Percentiles rank a stretch among this genome's conserved stretches.
These are phyloP conservation scores for Dryobota labecula DNA, from an alignment of 2,888 invertebrate genomes.

Conservation along the genomic window DNA sequence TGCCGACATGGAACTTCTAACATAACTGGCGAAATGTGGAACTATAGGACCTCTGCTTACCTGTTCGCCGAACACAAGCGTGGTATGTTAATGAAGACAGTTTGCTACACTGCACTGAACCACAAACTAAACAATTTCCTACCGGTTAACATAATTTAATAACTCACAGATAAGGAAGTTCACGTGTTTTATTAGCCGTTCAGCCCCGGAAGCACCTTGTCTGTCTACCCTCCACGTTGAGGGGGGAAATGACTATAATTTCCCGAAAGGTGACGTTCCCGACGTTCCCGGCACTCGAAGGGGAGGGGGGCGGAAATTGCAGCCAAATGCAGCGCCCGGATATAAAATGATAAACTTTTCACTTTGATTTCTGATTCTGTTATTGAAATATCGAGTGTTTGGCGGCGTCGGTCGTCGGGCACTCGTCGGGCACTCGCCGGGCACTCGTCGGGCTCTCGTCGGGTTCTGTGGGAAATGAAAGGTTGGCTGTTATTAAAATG, in stretches of 20 bases:
- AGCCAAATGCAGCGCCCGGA: constrained; percentile 64
- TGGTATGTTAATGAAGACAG: too few species aligned
- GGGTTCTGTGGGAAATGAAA: constrained; percentile 33
- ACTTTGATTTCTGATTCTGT: constrained; percentile 53
- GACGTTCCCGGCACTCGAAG: constrained; percentile 37
- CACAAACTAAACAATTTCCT: neutral
- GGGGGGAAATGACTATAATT: constrained; percentile 67
- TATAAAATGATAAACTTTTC: constrained; percentile 66
- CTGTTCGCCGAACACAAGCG: too few species aligned
- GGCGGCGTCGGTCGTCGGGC: constrained; percentile 1
- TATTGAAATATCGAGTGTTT: constrained; percentile 57
- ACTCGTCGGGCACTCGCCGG: constrained; percentile 8
- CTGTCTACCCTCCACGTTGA: constrained; percentile 37
- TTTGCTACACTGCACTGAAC: neutral
- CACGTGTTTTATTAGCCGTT: constrained; percentile 32
- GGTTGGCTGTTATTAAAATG: constrained; percentile 5
- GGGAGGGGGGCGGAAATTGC: constrained; percentile 62
- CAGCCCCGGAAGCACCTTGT: constrained; percentile 31
- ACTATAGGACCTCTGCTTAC: too few species aligned
- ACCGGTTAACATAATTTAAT: constrained; percentile 9
- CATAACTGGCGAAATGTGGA: too few species aligned
- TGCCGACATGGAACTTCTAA: too few species aligned
- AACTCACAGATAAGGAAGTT: constrained; percentile 11
- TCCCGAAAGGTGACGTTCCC: constrained; percentile 61
- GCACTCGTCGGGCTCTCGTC: constrained; percentile 2